These are phyloP conservation scores for Pangasius krempfi DNA, from an alignment of 2,797 vertebrate genomes.

Conservation along the genomic window DNA sequence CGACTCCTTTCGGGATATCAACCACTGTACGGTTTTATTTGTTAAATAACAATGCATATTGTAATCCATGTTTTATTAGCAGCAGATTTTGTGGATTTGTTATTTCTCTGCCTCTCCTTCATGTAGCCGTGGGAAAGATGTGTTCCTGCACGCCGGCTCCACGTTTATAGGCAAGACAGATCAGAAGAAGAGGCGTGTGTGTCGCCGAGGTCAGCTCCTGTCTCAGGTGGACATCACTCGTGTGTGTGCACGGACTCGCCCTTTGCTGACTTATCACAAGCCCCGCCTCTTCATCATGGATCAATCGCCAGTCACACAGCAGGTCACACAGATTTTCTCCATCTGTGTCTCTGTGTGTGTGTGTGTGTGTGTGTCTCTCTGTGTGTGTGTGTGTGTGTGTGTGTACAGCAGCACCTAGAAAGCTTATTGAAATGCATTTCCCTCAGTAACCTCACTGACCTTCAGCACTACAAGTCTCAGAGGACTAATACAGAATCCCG, in stretches of 20 bases:
- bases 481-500: background rate
- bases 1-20: background rate
- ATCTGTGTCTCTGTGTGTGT: background rate
- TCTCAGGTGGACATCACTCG: constrained; percentile 68
- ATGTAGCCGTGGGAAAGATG: constrained; percentile 55
- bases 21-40: background rate
- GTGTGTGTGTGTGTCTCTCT: background rate
- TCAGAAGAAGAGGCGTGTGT: constrained; percentile 79
- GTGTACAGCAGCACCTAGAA: background rate
- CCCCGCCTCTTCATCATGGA: constrained; percentile 81
- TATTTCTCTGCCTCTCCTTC: constrained; percentile 2
- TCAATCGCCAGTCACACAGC: constrained; percentile 64
- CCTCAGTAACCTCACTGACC: background rate
- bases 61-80: background rate
- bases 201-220: constrained; percentile 69
- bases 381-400: background rate
- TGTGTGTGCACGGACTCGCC: constrained; percentile 85
- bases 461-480: background rate
- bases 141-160: constrained; percentile 55
- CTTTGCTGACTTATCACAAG: constrained; percentile 85
- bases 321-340: constrained; percentile 65
- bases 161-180: constrained; percentile 71
- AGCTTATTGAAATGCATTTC: background rate
- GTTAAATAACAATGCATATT: background rate
- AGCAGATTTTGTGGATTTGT: background rate